Conservation (phyloP, 2,888 invertebrate genomes). For the Onchidella celtica region DNA sequence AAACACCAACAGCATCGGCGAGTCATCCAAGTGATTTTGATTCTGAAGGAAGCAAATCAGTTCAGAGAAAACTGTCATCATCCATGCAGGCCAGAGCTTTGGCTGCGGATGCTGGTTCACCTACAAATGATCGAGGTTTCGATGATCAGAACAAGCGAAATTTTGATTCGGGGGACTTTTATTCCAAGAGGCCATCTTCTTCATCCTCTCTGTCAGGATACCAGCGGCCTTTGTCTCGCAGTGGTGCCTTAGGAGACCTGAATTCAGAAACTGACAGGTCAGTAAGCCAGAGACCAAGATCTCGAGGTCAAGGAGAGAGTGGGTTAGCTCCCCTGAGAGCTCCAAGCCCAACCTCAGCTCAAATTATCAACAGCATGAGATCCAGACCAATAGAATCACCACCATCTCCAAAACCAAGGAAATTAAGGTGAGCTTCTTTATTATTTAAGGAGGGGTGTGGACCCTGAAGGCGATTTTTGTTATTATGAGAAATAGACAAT, state of each 20-base stretch:
- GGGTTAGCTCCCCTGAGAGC: constrained; percentile 55
- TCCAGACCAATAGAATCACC: constrained; percentile 7
- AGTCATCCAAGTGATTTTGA: not conserved
- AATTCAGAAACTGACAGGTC: not conserved
- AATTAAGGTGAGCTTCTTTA: constrained; percentile 34
- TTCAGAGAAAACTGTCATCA: not conserved
- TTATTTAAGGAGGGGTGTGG: no score
- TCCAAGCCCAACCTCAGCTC: constrained; percentile 42
- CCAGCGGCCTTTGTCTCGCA: not conserved
- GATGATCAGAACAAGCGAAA: not conserved
- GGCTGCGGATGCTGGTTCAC: not conserved
- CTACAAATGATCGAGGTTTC: constrained; percentile 13
- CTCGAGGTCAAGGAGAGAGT: constrained; percentile 38
- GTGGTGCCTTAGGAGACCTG: not conserved
- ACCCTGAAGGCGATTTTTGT: no score
- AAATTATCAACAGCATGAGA: constrained; percentile 35
- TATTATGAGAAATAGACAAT: no score
- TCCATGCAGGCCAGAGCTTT: not conserved
- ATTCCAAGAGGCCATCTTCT: not conserved
- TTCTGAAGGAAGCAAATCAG: not conserved
- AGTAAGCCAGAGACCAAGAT: not conserved
- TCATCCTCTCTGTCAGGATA: not conserved
- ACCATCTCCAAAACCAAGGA: constrained; percentile 29
- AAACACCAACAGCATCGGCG: not conserved
- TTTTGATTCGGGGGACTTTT: not conserved